A percentile compares a stretch with the other conserved stretches of the same genome.
Conservation (phyloP, 2,113 vertebrate species). For the Callaeas wilsoni region DNA sequence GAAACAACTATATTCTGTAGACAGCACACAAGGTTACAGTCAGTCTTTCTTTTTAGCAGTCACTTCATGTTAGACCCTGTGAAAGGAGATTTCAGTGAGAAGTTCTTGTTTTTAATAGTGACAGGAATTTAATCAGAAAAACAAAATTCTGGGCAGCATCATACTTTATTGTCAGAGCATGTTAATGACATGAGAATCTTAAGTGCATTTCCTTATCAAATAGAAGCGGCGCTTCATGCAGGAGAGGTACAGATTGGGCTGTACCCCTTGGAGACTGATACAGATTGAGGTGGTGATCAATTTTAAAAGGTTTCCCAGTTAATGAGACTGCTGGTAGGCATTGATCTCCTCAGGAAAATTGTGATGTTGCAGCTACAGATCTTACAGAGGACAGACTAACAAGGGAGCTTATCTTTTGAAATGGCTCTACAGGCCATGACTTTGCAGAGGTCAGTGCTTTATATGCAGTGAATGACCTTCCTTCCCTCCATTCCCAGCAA, state of each 20-base stretch:
- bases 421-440: not conserved
- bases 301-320: constrained; percentile 25
- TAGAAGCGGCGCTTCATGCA: not conserved
- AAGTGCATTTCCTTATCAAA: not conserved
- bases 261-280: not conserved
- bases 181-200: not conserved
- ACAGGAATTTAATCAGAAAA: not conserved
- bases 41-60: not conserved
- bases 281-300: not conserved
- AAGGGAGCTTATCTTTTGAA: constrained; percentile 17
- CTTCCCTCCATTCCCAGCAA: not conserved
- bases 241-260: not conserved
- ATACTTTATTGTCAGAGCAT: not conserved
- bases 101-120: not conserved
- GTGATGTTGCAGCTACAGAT: not conserved
- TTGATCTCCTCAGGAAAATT: constrained; percentile 25
- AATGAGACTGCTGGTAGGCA: constrained; percentile 25
- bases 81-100: not conserved
- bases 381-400: not conserved
- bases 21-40: not conserved
- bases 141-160: not conserved
- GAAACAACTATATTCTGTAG: not conserved
- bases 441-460: constrained; percentile 17
- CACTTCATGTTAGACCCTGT: not conserved
- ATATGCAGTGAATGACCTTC: not conserved